Conservation (phyloP, 1,140 invertebrate species). For the Drosophila pectinifera region DNA sequence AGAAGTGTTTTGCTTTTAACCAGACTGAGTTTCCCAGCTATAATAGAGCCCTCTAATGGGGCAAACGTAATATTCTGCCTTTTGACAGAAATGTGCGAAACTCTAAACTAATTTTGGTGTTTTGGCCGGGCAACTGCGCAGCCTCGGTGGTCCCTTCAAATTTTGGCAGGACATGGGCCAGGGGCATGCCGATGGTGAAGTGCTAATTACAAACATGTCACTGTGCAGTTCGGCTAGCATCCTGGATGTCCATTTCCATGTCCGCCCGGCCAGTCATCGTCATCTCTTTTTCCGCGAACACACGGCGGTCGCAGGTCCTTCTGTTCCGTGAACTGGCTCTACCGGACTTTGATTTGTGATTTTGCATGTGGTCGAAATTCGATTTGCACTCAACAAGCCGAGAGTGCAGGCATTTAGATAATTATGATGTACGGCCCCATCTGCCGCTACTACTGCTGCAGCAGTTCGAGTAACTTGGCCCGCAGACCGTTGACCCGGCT, state of each 20-base stretch:
- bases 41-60: conserved; percentile 9
- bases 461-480: conserved; percentile 19
- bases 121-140: conserved; percentile 36
- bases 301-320: not conserved
- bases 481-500: conserved; percentile 55
- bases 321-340: conserved; percentile 23
- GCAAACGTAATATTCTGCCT: conserved; percentile 27
- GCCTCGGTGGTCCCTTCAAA: conserved; percentile 4
- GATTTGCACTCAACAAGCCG: conserved; percentile 57
- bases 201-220: conserved; percentile 80
- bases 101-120: conserved; percentile 62
- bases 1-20: not conserved
- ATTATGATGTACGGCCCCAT: conserved; percentile 49
- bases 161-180: conserved; percentile 24
- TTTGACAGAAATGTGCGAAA: conserved; percentile 39
- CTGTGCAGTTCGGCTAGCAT: conserved; percentile 15
- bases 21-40: not conserved
- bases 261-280: conserved; percentile 9
- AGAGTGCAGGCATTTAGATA: conserved; percentile 38
- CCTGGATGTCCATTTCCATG: conserved; percentile 13
- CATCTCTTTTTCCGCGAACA: conserved; percentile 23
- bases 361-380: conserved; percentile 56
- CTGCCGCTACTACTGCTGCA: too few species aligned
- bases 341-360: conserved; percentile 27
- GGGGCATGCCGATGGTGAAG: conserved; percentile 35